A percentile compares a stretch with the other conserved stretches of the same genome.
Evolutionary conservation across 2,888 invertebrate genomes (phyloP).

Genomic region (Brenthis daphne): DNA sequence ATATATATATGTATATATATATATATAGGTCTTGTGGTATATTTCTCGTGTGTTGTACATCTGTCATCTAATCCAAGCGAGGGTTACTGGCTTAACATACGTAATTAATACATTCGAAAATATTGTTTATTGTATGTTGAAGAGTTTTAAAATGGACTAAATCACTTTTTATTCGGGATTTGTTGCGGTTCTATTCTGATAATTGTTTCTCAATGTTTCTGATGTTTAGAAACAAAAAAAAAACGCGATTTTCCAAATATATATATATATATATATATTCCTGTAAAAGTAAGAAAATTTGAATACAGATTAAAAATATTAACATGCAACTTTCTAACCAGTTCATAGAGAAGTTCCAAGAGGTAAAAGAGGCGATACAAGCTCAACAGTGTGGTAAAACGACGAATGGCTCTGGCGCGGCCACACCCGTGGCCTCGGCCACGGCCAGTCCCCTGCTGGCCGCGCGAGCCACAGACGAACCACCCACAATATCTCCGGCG

Average conservation of each 20-base stretch:
- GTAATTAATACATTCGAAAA: too few relatives aligned
- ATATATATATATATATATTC: constrained; percentile 9
- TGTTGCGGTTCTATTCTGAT: background rate
- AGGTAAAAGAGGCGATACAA: constrained; percentile 97
- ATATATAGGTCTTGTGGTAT: too few relatives aligned
- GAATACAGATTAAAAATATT: too few relatives aligned
- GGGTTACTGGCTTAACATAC: too few relatives aligned
- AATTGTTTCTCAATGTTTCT: background rate
- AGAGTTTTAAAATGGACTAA: too few relatives aligned
- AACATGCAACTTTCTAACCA: constrained; percentile 56
- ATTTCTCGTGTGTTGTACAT: too few relatives aligned
- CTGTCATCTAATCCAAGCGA: too few relatives aligned
- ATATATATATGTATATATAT: too few relatives aligned
- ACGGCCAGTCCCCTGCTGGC: constrained; percentile 92
- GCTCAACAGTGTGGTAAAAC: constrained; percentile 62
- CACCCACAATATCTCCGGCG: constrained; percentile 58
- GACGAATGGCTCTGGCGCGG: constrained; percentile 83
- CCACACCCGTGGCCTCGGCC: constrained; percentile 92
- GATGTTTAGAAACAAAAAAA: background rate
- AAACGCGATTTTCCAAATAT: background rate
- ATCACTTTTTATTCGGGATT: too few relatives aligned
- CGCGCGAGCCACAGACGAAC: constrained; percentile 73
- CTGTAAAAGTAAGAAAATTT: too few relatives aligned
- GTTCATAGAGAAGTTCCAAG: constrained; percentile 99
- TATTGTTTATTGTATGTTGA: too few relatives aligned